Evolutionary conservation across 2,888 invertebrate genomes (phyloP).

Genomic region (Pammene fasciana): DNA sequence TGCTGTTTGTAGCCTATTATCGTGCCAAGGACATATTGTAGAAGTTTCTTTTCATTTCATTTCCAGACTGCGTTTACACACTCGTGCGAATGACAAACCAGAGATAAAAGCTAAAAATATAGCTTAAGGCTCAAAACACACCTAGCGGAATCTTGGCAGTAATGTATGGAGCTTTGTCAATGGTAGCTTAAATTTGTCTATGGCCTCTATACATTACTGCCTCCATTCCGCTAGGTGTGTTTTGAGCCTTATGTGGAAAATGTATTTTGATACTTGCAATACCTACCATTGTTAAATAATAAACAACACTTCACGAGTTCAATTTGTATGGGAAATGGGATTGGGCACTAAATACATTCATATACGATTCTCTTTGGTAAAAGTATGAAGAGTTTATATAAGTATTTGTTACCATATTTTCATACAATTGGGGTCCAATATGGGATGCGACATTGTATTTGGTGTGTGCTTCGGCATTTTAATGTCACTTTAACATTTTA

Average conservation of each 20-base stretch:
- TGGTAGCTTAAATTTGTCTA: no score
- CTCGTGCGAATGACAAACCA: background rate
- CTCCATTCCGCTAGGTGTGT: no score
- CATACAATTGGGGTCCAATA: constrained; percentile 35
- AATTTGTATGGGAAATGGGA: background rate
- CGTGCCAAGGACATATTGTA: constrained; percentile 11
- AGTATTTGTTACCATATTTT: constrained; percentile 1
- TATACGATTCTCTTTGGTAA: no score
- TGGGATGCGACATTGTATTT: constrained; percentile 29
- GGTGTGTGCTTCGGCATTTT: constrained; percentile 37
- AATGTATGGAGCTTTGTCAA: no score
- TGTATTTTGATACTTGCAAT: background rate
- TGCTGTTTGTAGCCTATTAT: background rate
- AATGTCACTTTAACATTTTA: constrained; percentile 34
- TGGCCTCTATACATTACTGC: no score
- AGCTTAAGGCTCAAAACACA: no score
- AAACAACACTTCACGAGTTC: background rate
- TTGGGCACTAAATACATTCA: background rate
- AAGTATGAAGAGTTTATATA: background rate
- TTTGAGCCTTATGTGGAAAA: background rate
- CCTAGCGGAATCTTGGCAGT: no score
- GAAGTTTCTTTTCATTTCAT: background rate
- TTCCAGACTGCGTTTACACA: background rate
- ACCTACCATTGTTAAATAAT: background rate
- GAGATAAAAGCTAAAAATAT: background rate